These are phyloP conservation scores for Esox masquinongy DNA, from an alignment of 2,797 vertebrate species.

Conservation along the genomic window DNA sequence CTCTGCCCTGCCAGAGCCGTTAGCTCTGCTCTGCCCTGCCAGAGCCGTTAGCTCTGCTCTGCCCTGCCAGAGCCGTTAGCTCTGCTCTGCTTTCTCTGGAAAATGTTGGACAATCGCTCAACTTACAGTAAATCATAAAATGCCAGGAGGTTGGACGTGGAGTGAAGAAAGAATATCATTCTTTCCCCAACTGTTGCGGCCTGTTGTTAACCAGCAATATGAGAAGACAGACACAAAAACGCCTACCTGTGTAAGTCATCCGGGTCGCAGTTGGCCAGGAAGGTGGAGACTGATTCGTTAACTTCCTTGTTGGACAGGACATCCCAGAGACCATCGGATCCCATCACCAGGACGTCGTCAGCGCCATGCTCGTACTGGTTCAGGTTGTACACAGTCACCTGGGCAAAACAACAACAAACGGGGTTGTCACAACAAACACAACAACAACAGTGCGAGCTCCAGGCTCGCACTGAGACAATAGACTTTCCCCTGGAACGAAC, in stretches of 20 bases:
- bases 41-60: no score
- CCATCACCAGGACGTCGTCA: constrained; percentile 84
- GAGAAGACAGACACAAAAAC: not conserved
- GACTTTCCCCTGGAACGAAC: constrained; percentile 76
- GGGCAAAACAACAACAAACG: constrained; percentile 32
- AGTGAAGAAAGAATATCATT: constrained; percentile 32
- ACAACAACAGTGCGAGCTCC: constrained; percentile 82
- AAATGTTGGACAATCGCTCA: not conserved
- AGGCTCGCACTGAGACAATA: constrained; percentile 80
- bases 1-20: no score
- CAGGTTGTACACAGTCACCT: constrained; percentile 82
- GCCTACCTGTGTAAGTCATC: constrained; percentile 92
- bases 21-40: no score
- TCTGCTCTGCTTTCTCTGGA: not conserved
- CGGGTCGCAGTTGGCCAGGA: constrained; percentile 94
- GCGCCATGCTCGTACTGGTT: constrained; percentile 78
- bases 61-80: no score
- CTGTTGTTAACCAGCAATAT: no score
- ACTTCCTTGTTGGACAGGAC: constrained; percentile 96
- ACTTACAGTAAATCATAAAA: constrained; percentile 37
- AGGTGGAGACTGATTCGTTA: constrained; percentile 87
- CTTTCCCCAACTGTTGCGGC: no score
- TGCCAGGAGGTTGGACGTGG: constrained; percentile 42
- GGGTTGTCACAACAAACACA: constrained; percentile 76
- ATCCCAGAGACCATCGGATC: constrained; percentile 96